phyloP scores from a whole-genome alignment of 2,797 vertebrate species.

The Nyctibius grandis region DNA sequence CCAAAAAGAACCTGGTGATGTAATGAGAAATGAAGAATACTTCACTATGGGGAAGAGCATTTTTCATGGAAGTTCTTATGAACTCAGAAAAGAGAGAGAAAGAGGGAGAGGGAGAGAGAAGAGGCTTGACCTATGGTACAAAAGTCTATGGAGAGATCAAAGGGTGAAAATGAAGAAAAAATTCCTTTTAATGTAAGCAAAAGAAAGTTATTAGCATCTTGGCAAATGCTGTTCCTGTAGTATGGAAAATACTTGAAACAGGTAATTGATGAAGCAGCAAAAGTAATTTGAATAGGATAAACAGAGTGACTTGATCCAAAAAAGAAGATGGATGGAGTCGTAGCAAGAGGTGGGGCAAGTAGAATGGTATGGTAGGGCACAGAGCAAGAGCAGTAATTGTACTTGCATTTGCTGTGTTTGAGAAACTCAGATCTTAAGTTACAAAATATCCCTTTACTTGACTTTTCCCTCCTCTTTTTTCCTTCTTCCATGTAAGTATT shows the following conservation, averaged over 20 bases:
- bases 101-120: background rate
- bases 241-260: background rate
- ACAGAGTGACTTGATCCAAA: background rate
- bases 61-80: background rate
- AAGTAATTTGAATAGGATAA: background rate
- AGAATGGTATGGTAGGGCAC: background rate
- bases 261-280: background rate
- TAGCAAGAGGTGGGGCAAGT: background rate
- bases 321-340: background rate
- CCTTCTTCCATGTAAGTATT: background rate
- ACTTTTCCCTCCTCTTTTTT: background rate
- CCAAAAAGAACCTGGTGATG: background rate
- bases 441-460: background rate
- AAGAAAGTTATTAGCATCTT: background rate
- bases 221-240: background rate
- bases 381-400: background rate
- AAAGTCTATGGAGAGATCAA: background rate
- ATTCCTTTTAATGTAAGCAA: background rate
- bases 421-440: background rate
- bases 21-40: background rate
- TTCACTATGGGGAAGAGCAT: background rate
- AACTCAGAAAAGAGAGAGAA: background rate
- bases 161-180: background rate
- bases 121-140: background rate
- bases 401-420: background rate